phyloP scores from a whole-genome alignment of 2,113 vertebrate species.

The Emberiza fucata region DNA sequence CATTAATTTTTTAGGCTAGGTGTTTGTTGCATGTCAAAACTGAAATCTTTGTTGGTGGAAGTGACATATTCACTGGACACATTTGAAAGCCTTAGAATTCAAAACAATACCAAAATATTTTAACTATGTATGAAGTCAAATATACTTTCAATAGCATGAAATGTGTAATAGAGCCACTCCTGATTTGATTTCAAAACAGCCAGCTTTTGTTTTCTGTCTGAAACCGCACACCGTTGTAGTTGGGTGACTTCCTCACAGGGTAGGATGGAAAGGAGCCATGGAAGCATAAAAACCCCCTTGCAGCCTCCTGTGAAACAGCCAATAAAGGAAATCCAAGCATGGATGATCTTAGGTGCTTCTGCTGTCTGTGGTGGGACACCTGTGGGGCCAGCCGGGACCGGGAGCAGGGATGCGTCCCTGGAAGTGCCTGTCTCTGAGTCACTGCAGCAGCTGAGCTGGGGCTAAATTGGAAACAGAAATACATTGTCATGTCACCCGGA shows the following conservation, averaged over 20 bases:
- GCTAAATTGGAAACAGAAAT: constrained; percentile 57
- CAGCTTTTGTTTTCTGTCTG: neutral
- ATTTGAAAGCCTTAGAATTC: constrained; percentile 1
- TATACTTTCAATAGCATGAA: neutral
- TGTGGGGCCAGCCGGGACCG: rapidly evolving
- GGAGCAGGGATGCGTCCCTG: neutral
- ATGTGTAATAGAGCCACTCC: neutral
- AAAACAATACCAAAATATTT: neutral
- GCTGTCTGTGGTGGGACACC: neutral
- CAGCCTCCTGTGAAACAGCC: neutral
- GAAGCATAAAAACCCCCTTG: neutral
- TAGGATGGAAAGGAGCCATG: neutral
- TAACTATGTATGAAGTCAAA: neutral
- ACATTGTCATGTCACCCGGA: constrained; percentile 31
- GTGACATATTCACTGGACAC: neutral
- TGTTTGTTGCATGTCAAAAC: neutral
- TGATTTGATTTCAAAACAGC: constrained; percentile 27
- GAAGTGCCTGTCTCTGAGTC: neutral
- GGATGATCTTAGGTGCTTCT: neutral
- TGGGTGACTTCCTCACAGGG: neutral
- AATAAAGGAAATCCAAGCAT: neutral
- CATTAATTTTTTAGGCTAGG: neutral
- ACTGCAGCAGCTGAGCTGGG: constrained; percentile 7
- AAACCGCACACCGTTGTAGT: neutral
- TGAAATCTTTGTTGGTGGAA: neutral